A percentile compares a stretch with the other conserved stretches of the same genome.
Conservation (phyloP, 2,797 vertebrate genomes). For the Thripadectes ignobilis region DNA sequence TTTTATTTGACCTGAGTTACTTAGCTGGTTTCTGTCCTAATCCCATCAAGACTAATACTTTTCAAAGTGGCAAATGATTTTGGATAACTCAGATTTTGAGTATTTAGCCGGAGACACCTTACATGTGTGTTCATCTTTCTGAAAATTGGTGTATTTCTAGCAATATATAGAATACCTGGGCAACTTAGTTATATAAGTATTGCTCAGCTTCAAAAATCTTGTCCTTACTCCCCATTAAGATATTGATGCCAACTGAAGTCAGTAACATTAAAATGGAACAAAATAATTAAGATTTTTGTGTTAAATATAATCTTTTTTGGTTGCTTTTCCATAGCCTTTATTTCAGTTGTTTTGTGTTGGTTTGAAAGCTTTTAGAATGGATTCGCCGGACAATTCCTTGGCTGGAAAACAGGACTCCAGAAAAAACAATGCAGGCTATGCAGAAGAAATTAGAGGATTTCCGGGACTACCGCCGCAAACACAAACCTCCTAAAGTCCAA, state of each 20-base stretch:
- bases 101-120: not conserved
- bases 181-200: not conserved
- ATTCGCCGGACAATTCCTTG: constrained; percentile 96
- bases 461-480: constrained; percentile 93
- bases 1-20: not conserved
- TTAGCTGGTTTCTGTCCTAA: not conserved
- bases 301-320: not conserved
- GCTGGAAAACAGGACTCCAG: constrained; percentile 93
- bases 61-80: not conserved
- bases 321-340: not conserved
- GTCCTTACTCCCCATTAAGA: not conserved
- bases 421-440: constrained; percentile 96
- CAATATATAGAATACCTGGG: not conserved
- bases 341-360: not conserved
- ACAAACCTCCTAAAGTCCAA: constrained; percentile 96
- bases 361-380: constrained; percentile 92
- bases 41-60: not conserved
- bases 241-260: not conserved
- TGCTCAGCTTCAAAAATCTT: not conserved
- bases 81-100: not conserved
- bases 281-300: not conserved
- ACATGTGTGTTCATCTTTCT: not conserved
- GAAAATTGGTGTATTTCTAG: not conserved
- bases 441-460: constrained; percentile 96
- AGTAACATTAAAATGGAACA: not conserved